phyloP scores from a whole-genome alignment of 1,140 invertebrate genomes.

The Drosophila pandora region DNA sequence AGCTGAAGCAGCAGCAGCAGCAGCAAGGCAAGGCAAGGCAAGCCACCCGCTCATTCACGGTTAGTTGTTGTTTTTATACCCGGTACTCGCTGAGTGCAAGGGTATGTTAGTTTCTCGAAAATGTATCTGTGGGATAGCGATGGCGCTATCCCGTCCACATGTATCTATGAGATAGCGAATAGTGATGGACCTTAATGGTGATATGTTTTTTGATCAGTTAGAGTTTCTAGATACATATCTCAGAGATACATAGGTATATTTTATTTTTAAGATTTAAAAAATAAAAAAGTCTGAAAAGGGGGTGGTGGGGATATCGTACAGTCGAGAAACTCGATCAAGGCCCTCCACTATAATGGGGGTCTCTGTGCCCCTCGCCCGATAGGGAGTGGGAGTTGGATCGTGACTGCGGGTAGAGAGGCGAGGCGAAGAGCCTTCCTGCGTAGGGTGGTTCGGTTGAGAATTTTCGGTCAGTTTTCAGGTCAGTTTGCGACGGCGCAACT shows the following conservation, averaged over 20 bases:
- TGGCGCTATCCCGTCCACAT: background rate
- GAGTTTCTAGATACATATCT: too few species aligned
- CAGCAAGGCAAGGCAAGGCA: slow-evolving; percentile 54
- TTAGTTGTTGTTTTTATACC: slow-evolving; percentile 37
- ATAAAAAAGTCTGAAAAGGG: too few species aligned
- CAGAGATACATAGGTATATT: too few species aligned
- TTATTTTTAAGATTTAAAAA: too few species aligned
- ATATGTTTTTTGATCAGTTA: too few species aligned
- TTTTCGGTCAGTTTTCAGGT: slow-evolving; percentile 69
- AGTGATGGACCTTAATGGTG: too few species aligned
- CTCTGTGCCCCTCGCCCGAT: slow-evolving; percentile 28
- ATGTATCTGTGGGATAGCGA: background rate
- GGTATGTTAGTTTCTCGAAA: background rate
- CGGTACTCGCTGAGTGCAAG: background rate
- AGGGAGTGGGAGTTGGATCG: slow-evolving; percentile 56
- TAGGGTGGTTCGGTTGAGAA: slow-evolving; percentile 74
- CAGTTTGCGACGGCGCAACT: slow-evolving; percentile 76
- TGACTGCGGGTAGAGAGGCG: slow-evolving; percentile 8
- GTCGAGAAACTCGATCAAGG: too few species aligned
- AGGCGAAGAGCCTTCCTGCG: slow-evolving; percentile 26
- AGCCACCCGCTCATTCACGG: slow-evolving; percentile 78
- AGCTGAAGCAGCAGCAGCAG: background rate
- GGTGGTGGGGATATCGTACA: too few species aligned
- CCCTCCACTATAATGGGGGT: background rate
- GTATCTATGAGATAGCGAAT: too few species aligned